Evolutionary conservation across 2,113 vertebrate genomes (phyloP), one percentile per base, ranked within the genome.

Genomic region (Xenotilapia leptura): DNA sequence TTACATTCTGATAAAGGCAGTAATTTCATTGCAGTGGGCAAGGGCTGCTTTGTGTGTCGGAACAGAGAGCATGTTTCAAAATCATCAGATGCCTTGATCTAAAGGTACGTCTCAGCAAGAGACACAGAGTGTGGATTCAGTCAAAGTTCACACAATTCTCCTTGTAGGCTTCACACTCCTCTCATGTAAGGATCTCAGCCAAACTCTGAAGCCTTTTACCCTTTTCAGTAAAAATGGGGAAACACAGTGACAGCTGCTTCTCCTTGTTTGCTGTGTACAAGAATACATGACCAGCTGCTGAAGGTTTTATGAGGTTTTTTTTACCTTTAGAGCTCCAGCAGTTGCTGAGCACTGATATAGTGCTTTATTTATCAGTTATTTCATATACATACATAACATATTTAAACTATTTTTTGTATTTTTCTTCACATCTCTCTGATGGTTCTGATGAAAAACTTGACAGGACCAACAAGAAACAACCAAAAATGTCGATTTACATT

Each of bases 1-100:
- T 93, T 90, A 92, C 86, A 15, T 80, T 84, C 79, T 80, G 90
- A 94, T 89, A 82, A 86, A 88, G 86, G 70, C 83, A 58, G 75
- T 90, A 42, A 90, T 93, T 93, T 89, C 23, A 86, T 73, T 86
- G 75, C 28, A 5, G 47, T 15, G 40, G 87, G 62, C 80, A 40
- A 38, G 21, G 26, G 80, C 77, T 58, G 75, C 82, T 23, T 36
- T 53, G 77, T 9, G 21, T 58, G 23, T 55, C 8, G 1, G 14
- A 15, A 79, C n/a, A 11, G 38, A 68, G 21, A 40, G 15, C 26
- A 53, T 13, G 10, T 38, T 79, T 56, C 77, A 15, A 15, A 47
- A 38, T 73, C 65, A 21, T 53, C 84, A 80, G 80, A 73, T 87
- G 84, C 82, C 53, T 79, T 19, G 7, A 33, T 82, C 23, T 85